phyloP scores from a whole-genome alignment of 1,140 invertebrate genomes.

The Drosophila rufa region DNA sequence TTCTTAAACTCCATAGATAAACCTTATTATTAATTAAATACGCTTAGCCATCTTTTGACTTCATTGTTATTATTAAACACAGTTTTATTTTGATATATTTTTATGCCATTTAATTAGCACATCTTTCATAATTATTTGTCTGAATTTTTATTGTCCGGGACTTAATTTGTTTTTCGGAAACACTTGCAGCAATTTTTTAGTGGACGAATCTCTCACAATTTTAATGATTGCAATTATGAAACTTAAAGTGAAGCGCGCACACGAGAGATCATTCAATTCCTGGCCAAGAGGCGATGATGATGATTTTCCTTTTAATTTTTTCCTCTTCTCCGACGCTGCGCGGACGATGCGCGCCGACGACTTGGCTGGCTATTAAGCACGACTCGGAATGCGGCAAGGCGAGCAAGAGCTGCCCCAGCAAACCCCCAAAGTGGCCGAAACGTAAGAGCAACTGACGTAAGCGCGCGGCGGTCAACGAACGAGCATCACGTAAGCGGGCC shows the following conservation, averaged over 20 bases:
- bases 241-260: conserved; percentile 36
- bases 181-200: conserved; percentile 4
- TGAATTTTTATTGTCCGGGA: not conserved
- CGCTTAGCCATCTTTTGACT: not conserved
- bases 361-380: conserved; percentile 74
- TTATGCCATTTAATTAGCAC: not conserved
- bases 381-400: conserved; percentile 81
- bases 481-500: conserved; percentile 57
- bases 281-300: conserved; percentile 10
- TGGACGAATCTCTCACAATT: conserved; percentile 7
- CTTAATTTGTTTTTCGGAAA: not conserved
- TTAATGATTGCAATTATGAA: conserved; percentile 40
- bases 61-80: not conserved
- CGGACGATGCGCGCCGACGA: conserved; percentile 66
- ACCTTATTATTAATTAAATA: not conserved
- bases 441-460: conserved; percentile 69
- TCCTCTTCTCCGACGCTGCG: conserved; percentile 22
- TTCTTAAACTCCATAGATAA: not conserved
- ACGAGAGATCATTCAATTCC: conserved; percentile 33
- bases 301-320: conserved; percentile 34
- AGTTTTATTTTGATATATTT: conserved; percentile 1
- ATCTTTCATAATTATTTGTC: conserved; percentile 4
- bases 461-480: conserved; percentile 71
- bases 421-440: conserved; percentile 58
- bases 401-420: conserved; percentile 52